Evolutionary conservation across 2,888 invertebrate genomes (phyloP), one percentile per base, ranked within the genome.

Genomic region (Cheilosia grossa): DNA sequence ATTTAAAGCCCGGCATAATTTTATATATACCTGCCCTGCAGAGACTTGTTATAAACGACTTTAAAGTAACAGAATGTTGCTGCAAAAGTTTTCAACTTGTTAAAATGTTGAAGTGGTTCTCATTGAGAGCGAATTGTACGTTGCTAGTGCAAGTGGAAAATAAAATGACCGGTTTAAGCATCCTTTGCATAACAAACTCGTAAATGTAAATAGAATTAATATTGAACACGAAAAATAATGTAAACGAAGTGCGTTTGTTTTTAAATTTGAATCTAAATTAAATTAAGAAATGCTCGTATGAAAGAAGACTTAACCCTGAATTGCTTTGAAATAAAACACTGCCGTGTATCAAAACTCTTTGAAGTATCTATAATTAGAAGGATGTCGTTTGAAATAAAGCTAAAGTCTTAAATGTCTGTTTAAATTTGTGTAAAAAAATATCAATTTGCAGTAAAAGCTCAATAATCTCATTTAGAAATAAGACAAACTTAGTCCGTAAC

Each of bases 301-400:
- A 40, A 40, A 33, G 24, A 30, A 37, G 1, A 19, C 53, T 13
- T 30, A 42, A 42, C n/a, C 64, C 70, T 64, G 19, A 81, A 69
- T 19, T 63, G 17, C 33, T 64, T 53, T 47, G 53, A 64, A 58
- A 53, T 59, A 77, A 59, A 72, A 53, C 82, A 82, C 82, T 82
- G 82, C 82, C 82, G 63, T 82, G 82, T 72, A 78, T 37, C 37
- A 67, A 66, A 27, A 69, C 69, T 19, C 67, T 19, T 63, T 56
- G 19, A 47, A 17, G 30, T 40, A 42, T 4, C 1, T 42, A 24
- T 49, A 58, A 24, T 1, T 37, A 19, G 44, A 53, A 53, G n/a
- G 10, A 56, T 21, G 17, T 49, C n/a, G 51, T 24, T 2, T 24
- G 7, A 44, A 47, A 21, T 33, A n/a, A 56, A 44, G 10, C 42